phyloP scores from a whole-genome alignment of 1,140 invertebrate genomes.

The Hirudo medicinalis region DNA sequence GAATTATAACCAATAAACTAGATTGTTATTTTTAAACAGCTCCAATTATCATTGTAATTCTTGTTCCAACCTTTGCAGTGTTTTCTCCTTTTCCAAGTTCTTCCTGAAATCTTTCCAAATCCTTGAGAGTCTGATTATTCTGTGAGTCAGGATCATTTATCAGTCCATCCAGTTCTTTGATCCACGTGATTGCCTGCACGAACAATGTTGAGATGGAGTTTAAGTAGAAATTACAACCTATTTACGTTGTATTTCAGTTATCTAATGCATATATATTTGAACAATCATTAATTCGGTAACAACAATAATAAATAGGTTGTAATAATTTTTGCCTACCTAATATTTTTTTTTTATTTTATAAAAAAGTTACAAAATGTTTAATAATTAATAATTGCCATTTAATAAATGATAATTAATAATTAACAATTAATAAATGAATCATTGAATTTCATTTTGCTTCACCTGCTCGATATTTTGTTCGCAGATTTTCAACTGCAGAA shows the following conservation, averaged over 20 bases:
- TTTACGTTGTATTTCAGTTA: too few species aligned
- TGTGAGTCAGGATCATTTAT: slow-evolving; percentile 43
- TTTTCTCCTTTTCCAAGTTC: slow-evolving; percentile 63
- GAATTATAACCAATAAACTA: too few species aligned
- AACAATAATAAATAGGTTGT: too few species aligned
- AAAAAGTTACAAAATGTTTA: background rate
- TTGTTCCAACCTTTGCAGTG: slow-evolving; percentile 51
- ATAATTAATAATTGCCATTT: background rate
- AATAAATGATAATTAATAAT: too few species aligned
- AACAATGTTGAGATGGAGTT: too few species aligned
- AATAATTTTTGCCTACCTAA: too few species aligned
- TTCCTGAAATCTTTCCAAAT: slow-evolving; percentile 59
- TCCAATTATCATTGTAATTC: too few species aligned
- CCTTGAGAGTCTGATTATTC: slow-evolving; percentile 46
- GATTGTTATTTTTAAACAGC: too few species aligned
- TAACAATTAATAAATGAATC: background rate
- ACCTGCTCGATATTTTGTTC: slow-evolving; percentile 60
- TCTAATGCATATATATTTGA: too few species aligned
- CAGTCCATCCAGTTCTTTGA: slow-evolving; percentile 57
- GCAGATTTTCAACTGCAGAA: slow-evolving; percentile 57
- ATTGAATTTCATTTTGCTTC: slow-evolving; percentile 17
- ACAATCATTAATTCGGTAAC: too few species aligned
- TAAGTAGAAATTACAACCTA: too few species aligned
- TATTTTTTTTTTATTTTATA: too few species aligned
- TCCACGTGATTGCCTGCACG: slow-evolving; percentile 55